Percentiles rank a stretch among this genome's conserved stretches.
phyloP scores from a whole-genome alignment of 1,140 invertebrate genomes.

The Episyrphus balteatus region DNA sequence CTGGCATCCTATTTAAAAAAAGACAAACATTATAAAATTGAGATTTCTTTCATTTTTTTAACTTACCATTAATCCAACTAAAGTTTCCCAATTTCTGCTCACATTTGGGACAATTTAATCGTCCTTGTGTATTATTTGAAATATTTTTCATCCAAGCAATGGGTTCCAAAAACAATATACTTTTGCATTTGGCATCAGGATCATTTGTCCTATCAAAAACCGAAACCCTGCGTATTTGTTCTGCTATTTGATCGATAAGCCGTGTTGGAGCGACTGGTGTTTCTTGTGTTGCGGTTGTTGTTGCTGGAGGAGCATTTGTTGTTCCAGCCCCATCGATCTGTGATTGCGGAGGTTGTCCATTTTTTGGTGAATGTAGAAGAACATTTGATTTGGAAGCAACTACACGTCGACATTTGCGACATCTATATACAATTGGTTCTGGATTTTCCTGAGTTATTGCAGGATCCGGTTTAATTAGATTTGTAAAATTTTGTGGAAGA shows the following conservation, averaged over 20 bases:
- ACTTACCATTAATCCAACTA: slow-evolving; percentile 67
- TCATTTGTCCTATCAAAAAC: slow-evolving; percentile 6
- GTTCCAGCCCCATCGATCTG: not conserved
- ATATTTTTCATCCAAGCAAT: slow-evolving; percentile 70
- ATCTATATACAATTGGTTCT: slow-evolving; percentile 69
- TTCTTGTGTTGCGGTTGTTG: slow-evolving; percentile 11
- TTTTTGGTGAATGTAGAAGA: slow-evolving; percentile 37
- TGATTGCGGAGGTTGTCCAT: not conserved
- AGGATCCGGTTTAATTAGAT: slow-evolving; percentile 68
- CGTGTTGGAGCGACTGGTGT: slow-evolving; percentile 5
- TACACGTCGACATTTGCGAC: slow-evolving; percentile 65
- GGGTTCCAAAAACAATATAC: slow-evolving; percentile 70
- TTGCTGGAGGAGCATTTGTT: slow-evolving; percentile 8
- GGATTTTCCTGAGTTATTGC: slow-evolving; percentile 61
- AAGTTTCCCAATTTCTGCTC: slow-evolving; percentile 67
- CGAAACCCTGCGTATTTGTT: slow-evolving; percentile 28
- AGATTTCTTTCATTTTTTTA: not conserved
- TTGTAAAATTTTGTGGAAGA: slow-evolving; percentile 61
- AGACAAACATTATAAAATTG: slow-evolving; percentile 1
- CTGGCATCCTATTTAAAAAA: slow-evolving; percentile 50
- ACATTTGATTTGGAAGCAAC: slow-evolving; percentile 68
- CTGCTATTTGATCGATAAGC: slow-evolving; percentile 26
- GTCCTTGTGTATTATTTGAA: slow-evolving; percentile 55
- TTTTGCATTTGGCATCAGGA: slow-evolving; percentile 41
- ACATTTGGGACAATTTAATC: slow-evolving; percentile 75